Evolutionary conservation across 1,140 invertebrate species (phyloP), one percentile per base, ranked within the genome.

Genomic region (Delia radicum): DNA sequence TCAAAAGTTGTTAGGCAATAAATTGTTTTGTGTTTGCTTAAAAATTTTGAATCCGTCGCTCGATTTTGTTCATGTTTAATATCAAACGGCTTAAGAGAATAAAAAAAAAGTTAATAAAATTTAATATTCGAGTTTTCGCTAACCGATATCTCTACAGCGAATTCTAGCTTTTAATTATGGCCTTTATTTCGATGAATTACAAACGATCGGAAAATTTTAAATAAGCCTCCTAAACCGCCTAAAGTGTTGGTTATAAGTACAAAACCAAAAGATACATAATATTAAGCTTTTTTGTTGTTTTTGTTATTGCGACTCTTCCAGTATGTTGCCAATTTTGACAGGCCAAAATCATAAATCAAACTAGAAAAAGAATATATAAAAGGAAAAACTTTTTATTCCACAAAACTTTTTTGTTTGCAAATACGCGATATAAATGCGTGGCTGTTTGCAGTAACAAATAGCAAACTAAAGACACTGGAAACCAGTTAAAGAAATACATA

Each of bases 301-400:
- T 28, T n/a, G 26, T 65, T 65, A 26, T 10, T 63, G 28, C 63
- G 63, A 10, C 65, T n/a, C n/a, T 33, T 15, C 65, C 28, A 33
- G 29, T 69, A 69, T 69, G 65, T 33, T 69, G 65, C 29, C 65
- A 69, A 69, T 69, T 33, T 69, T 69, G 65, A 69, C 29, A 33
- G 65, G n/a, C 29, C 65, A 69, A 69, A 69, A 69, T 69, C 65
- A 69, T 69, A 69, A 69, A 69, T 69, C 65, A 69, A 69, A 33
- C 15, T 21, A 69, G 37, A 67, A 15, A 15, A 61, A 21, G 21
- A 61, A 61, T 1, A 18, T 26, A 63, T 26, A 63, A 63, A 21
- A 26, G 24, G 26, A 26, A 27, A 63, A 63, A 63, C 61, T 63
- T 65, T 65, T 31, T 46, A 13, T n/a, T n/a, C n/a, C n/a, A n/a